Percentiles rank a stretch among this genome's conserved stretches.
Evolutionary conservation across 92 coral and sea anemone genomes (phyloP).

Genomic region (Ricordea florida): DNA sequence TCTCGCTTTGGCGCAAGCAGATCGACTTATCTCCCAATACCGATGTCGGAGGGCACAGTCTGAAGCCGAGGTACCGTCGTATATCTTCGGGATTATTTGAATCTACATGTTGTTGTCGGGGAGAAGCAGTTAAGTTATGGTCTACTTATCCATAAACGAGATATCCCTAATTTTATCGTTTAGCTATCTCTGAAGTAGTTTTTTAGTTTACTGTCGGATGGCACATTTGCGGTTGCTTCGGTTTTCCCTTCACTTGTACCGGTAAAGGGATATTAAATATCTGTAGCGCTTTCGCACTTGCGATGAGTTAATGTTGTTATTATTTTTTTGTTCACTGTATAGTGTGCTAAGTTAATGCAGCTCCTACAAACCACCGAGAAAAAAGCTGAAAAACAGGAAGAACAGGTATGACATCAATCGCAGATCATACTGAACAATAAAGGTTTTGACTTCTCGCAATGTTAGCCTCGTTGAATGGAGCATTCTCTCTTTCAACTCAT

Average conservation of each 20-base stretch:
- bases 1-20: slow-evolving; percentile 93
- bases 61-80: slow-evolving; percentile 84
- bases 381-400: slow-evolving; percentile 79
- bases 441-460: background rate
- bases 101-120: background rate
- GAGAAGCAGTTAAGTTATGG: too few species aligned
- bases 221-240: too few species aligned
- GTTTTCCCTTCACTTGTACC: too few species aligned
- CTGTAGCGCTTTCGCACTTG: too few species aligned
- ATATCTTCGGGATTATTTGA: background rate
- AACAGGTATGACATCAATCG: slow-evolving; percentile 60
- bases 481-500: too few species aligned
- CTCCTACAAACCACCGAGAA: slow-evolving; percentile 88
- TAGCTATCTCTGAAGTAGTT: background rate
- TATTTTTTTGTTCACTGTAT: background rate
- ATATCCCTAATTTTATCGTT: background rate
- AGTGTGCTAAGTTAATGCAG: slow-evolving; percentile 93
- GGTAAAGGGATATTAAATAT: too few species aligned
- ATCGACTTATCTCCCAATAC: slow-evolving; percentile 94
- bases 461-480: too few species aligned
- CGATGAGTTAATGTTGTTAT: too few species aligned
- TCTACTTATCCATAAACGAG: too few species aligned
- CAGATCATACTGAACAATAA: background rate
- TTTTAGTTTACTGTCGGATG: too few species aligned
- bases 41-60: slow-evolving; percentile 97